Base-by-base conservation (phyloP, 2,797 vertebrate genomes). In the Malacoraja senta region DNA sequence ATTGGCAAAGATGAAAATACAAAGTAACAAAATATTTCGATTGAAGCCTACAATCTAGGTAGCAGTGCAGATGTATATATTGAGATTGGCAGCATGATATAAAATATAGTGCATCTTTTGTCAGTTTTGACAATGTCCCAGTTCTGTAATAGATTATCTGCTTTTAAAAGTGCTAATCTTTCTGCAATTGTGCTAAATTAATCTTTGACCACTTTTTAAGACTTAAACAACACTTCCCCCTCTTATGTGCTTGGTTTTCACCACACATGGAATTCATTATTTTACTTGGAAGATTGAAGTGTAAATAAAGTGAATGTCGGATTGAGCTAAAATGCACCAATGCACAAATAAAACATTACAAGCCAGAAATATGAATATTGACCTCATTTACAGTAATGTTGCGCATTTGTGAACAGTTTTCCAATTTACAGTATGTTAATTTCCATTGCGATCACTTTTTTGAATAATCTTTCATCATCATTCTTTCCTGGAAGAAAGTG, bases 161-260 rank as follows among this genome's bases (percentile, higher is more conserved):
- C n/a, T 2, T 24, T 35, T 88, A 19, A 58, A 76, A 15, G 38
- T 92, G 71, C 24, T 35, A 38, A 74, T 38, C 12, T 53, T 92
- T 58, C 21, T 44, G 71, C 19, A 38, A 17, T 92, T 35, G 72
- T 44, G 6, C 90, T 91, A 19, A 29, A 44, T 29, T 71, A 61
- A 71, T 91, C 65, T 91, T 91, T 29, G 35, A 32, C 71, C 71
- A 92, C 13, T 72, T 72, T 91, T 91, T 71, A 71, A 35, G 21
- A 12, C 6, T 6, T 26, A 19, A 53, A 72, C 44, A 53, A 53
- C 44, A 53, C 6, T 53, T 53, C 3, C 71, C 35, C 71, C 53
- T 92, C 76, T 68, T 58, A 29, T 92, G 10, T 91, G 53, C 32
- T 38, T 35, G 19, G 65, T 17, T 35, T 71, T 9, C 24, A 91